Conservation (phyloP, 2,888 invertebrate species). For the Eupithecia vulgata region DNA sequence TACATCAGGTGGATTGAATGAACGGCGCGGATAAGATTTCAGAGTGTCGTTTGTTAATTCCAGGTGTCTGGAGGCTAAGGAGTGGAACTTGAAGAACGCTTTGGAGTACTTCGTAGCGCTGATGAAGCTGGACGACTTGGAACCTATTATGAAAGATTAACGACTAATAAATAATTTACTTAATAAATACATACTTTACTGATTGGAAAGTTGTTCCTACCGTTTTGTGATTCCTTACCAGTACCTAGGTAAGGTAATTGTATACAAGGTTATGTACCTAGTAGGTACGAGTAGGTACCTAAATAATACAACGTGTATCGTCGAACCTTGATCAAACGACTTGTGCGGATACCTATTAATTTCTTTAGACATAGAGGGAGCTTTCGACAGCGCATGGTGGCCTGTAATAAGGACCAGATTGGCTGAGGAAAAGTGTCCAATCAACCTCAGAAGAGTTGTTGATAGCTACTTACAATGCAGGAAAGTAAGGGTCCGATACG, state of each 20-base stretch:
- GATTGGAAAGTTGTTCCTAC: background rate
- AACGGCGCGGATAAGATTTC: background rate
- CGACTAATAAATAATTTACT: background rate
- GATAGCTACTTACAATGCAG: too few species aligned
- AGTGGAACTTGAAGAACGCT: slow-evolving; percentile 84
- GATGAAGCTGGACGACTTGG: slow-evolving; percentile 59
- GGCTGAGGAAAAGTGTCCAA: too few species aligned
- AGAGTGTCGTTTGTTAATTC: slow-evolving; percentile 45
- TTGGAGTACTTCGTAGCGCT: slow-evolving; percentile 66
- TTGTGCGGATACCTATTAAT: too few species aligned
- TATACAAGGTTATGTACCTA: too few species aligned
- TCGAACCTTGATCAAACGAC: too few species aligned
- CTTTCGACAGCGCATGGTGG: too few species aligned
- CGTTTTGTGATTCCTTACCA: background rate
- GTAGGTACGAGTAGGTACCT: too few species aligned
- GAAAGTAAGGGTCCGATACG: too few species aligned
- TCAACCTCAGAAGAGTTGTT: too few species aligned
- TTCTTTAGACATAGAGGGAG: too few species aligned
- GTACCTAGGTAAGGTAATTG: background rate
- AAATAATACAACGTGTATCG: too few species aligned
- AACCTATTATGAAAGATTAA: slow-evolving; percentile 43
- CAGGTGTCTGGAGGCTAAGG: slow-evolving; percentile 86
- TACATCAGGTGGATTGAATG: background rate
- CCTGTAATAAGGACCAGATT: too few species aligned
- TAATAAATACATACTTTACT: background rate